Evolutionary conservation across 2,113 vertebrate species (phyloP).

Genomic region (Columba livia): DNA sequence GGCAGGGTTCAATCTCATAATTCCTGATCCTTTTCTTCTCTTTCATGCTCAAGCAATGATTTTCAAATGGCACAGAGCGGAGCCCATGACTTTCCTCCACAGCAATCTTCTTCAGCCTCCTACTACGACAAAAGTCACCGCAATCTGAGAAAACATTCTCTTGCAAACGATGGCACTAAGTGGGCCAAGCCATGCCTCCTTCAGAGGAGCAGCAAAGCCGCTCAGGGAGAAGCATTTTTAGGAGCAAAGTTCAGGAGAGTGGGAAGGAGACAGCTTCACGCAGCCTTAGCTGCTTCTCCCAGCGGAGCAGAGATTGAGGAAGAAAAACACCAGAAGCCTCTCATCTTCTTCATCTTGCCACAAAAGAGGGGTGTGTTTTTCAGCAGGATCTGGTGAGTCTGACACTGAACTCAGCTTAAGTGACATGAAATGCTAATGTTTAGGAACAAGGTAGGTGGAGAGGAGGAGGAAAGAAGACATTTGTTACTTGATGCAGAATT

Average conservation of each 20-base stretch:
- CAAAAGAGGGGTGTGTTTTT: slow-evolving; percentile 44
- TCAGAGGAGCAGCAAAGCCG: background rate
- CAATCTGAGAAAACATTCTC: background rate
- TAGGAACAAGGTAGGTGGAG: slow-evolving; percentile 60
- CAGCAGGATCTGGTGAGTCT: slow-evolving; percentile 51
- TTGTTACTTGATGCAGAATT: slow-evolving; percentile 41
- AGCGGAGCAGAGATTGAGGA: background rate
- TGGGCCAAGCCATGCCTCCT: slow-evolving; percentile 2
- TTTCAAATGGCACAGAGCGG: background rate
- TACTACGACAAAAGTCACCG: background rate
- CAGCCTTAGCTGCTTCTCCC: slow-evolving; percentile 32
- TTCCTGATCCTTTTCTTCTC: background rate
- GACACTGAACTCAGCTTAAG: slow-evolving; percentile 58
- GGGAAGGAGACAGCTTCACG: slow-evolving; percentile 42
- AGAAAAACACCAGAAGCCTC: slow-evolving; percentile 43
- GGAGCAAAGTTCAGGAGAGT: slow-evolving; percentile 7
- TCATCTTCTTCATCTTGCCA: slow-evolving; percentile 31
- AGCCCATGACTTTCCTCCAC: background rate
- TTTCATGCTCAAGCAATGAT: background rate
- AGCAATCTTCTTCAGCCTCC: background rate
- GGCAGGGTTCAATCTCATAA: background rate
- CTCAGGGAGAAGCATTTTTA: slow-evolving; percentile 15
- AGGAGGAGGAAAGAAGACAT: slow-evolving; percentile 56
- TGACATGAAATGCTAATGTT: slow-evolving; percentile 61
- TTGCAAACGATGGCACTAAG: background rate